Evolutionary conservation across 2,113 vertebrate species (phyloP), one percentile per base, ranked within the genome.

Genomic region (Onychorhynchus coronatus): DNA sequence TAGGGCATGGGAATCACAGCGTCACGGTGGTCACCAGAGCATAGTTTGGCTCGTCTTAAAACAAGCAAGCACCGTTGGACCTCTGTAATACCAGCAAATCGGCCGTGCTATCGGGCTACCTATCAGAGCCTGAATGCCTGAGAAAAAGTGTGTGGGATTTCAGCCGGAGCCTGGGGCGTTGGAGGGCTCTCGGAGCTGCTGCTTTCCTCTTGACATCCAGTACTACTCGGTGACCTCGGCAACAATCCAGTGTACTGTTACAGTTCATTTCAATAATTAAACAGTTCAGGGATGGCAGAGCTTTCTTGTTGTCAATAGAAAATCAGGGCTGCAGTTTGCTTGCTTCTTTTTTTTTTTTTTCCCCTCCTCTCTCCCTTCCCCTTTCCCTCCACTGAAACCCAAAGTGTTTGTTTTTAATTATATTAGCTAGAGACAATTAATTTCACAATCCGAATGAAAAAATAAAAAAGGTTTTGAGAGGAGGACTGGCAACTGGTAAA

Each of bases 1-100:
- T 95, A 98, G 99, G 99, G 99, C 99, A 99, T 99, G 99, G 99
- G 99, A 99, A 99, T 98, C 98, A 92, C 96, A 97, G 97, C 98
- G 98, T 99, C 98, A 98, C 97, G 97, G 98, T 98, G 98, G 98
- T 98, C 98, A 98, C 98, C 98, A 98, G 98, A 99, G 98, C 98
- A 98, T 98, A 98, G 98, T 98, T 98, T 98, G 98, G 98, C 98
- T 98, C 88, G 63, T 97, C 98, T 98, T 99, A 98, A 99, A 99
- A 98, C 98, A 98, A 98, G 98, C 97, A 96, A 98, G 98, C 97
- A 97, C 97, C 96, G 91, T 97, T 65, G 94, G 98, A 95, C 97
- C 95, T 98, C 97, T 89, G 92, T 31, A 96, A 95, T 46, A 95
- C 75, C 91, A 98, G 98, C 97, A 98, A 96, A 98, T 88, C 79